phyloP scores from a whole-genome alignment of 2,113 vertebrate genomes.

The Vimba vimba region DNA sequence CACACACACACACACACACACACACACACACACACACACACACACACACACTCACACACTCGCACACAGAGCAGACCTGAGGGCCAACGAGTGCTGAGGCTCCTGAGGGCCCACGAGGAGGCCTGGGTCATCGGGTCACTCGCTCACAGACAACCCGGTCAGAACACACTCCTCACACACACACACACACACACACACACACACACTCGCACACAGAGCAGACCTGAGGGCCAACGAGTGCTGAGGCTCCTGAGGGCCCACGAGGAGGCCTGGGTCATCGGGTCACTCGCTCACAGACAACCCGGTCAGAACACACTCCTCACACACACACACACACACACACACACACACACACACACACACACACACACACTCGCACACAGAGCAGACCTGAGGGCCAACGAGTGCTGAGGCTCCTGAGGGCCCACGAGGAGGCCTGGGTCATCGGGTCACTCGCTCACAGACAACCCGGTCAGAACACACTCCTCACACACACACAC shows the following conservation, averaged over 20 bases:
- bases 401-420: conserved; percentile 77
- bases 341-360: too few relatives aligned
- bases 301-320: conserved; percentile 73
- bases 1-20: too few relatives aligned
- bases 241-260: conserved; percentile 72
- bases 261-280: conserved; percentile 87
- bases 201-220: too few relatives aligned
- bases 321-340: too few relatives aligned
- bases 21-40: too few relatives aligned
- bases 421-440: conserved; percentile 83
- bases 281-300: conserved; percentile 75
- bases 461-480: conserved; percentile 76
- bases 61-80: too few relatives aligned
- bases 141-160: conserved; percentile 77
- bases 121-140: conserved; percentile 90
- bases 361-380: too few relatives aligned
- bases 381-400: too few relatives aligned
- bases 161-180: conserved; percentile 30
- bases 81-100: conserved; percentile 68
- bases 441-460: conserved; percentile 81
- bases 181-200: too few relatives aligned
- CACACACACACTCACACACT: too few relatives aligned
- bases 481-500: too few relatives aligned
- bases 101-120: conserved; percentile 77
- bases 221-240: too few relatives aligned